Conservation (phyloP, 1,140 invertebrate genomes). For the Anoplolepis gracilipes region DNA sequence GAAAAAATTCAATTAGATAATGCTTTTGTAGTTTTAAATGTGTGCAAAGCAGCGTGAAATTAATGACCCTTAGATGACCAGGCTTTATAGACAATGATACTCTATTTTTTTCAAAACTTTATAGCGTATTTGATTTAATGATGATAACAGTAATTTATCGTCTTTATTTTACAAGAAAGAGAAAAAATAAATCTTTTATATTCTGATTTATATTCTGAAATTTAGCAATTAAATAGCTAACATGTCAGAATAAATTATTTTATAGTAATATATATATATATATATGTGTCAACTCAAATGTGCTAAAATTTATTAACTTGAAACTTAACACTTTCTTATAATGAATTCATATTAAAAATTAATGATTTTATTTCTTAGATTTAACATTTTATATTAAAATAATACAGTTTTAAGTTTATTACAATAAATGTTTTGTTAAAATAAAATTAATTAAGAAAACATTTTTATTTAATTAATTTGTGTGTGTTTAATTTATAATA, state of each 20-base stretch:
- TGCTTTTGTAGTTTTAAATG: slow-evolving; percentile 12
- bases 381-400: no score
- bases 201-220: slow-evolving; percentile 17
- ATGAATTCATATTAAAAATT: no score
- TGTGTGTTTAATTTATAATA: no score
- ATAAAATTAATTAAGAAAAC: no score
- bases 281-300: neutral
- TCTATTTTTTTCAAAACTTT: neutral
- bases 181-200: neutral
- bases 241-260: neutral
- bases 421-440: no score
- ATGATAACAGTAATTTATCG: slow-evolving; percentile 16
- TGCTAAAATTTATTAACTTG: neutral
- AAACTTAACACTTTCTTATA: no score
- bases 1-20: slow-evolving; percentile 34
- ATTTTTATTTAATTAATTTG: no score
- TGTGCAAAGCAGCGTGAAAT: slow-evolving; percentile 3
- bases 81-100: neutral
- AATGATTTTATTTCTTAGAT: no score
- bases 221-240: slow-evolving; percentile 8
- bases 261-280: neutral
- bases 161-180: neutral
- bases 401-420: no score
- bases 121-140: neutral
- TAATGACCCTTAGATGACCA: neutral